Evolutionary conservation across 2,888 invertebrate species (phyloP).

Genomic region (Podabrus alpinus): DNA sequence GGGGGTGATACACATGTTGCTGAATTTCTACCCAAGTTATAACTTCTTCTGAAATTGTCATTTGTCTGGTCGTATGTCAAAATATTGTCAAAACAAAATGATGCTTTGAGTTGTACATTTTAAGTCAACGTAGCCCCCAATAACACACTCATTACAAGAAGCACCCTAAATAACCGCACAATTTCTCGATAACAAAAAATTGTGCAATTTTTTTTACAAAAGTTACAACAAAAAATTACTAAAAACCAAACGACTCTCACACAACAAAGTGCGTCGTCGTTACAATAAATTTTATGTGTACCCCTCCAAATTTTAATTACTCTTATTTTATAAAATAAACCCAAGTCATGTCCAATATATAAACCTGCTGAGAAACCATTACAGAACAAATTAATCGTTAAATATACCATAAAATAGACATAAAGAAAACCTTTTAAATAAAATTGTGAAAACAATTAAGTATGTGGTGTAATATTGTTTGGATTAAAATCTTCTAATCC

Average conservation of each 20-base stretch:
- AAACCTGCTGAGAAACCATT: slow-evolving; percentile 30
- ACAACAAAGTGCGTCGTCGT: not conserved
- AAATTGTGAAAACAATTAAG: slow-evolving; percentile 9
- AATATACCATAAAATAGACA: slow-evolving; percentile 7
- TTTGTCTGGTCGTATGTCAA: slow-evolving; percentile 17
- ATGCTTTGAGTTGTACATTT: not conserved
- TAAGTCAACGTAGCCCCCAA: not conserved
- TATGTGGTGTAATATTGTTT: not conserved
- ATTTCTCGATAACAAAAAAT: slow-evolving; percentile 59
- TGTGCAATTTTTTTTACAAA: slow-evolving; percentile 19
- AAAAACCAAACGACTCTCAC: slow-evolving; percentile 6
- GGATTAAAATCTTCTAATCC: not conserved
- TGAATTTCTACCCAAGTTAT: slow-evolving; percentile 47
- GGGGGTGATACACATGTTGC: slow-evolving; percentile 57
- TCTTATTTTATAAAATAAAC: slow-evolving; percentile 3
- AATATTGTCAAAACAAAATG: not conserved
- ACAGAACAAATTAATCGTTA: slow-evolving; percentile 4
- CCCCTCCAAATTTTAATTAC: slow-evolving; percentile 1
- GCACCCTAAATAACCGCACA: slow-evolving; percentile 40
- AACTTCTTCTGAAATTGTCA: slow-evolving; percentile 39
- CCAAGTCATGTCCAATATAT: slow-evolving; percentile 23
- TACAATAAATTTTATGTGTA: not conserved
- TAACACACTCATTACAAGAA: not conserved
- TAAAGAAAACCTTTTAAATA: slow-evolving; percentile 15
- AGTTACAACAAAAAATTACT: not conserved